Evolutionary conservation across 2,113 vertebrate genomes (phyloP), one percentile per base, ranked within the genome.

Genomic region (Patagioenas fasciata): DNA sequence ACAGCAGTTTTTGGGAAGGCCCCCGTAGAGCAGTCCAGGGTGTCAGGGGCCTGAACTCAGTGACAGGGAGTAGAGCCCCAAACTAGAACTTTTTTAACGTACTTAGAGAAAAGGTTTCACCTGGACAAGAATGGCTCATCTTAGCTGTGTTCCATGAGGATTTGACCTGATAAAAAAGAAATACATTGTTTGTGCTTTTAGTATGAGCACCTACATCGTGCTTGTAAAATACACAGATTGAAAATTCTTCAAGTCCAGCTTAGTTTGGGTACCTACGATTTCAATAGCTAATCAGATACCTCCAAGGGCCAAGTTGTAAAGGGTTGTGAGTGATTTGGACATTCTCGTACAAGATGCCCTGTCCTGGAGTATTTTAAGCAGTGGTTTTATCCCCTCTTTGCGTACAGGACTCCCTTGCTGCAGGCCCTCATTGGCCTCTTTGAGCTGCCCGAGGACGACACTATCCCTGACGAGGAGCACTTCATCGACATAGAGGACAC

Each of bases 401-500:
- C 42, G 3, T 31, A 24, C 47, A 99, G 99, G 99, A 98, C 98
- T 48, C 99, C 99, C 25, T 97, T 99, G 85, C 98, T 99, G 54
- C 99, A 99, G 96, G 98, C 99, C 38, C 98, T 99, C 56, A 99
- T 99, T 81, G 99, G 99, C 65, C 98, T 99, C 42, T 99, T 99
- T 95, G 99, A 99, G 96, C 67, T 99, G 93, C 99, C 99, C 14
- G 99, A 99, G 96, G 99, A 99, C 28, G 99, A 99, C 96, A 99
- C 99, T 38, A 99, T 99, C 96, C 99, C 99, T 6, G 99, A 99
- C 8, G 99, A 99, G 62, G 99, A 99, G 29, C 99, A 99, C 96
- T 99, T 99, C 96, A 99, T 99, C 64, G 99, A 99, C 98, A 99
- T 99, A 9, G 99, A 99, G 93, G 99, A 99, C 91, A 98, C 99